Conservation (phyloP, 2,113 vertebrate species). For the Phyllopteryx taeniolatus region DNA sequence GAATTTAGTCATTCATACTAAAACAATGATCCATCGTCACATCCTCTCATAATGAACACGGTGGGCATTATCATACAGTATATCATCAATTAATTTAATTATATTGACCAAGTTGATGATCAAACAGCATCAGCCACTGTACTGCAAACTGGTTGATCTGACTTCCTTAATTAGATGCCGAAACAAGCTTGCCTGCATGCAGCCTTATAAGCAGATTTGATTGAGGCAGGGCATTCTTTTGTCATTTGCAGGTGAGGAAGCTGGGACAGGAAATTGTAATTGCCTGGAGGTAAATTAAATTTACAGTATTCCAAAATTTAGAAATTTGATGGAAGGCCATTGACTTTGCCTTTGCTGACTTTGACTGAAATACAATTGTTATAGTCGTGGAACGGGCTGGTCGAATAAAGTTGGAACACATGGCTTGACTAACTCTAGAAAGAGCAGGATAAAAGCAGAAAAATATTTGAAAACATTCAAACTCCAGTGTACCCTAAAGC, state of each 20-base stretch:
- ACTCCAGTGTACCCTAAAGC: conserved; percentile 30
- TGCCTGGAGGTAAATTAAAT: conserved; percentile 2
- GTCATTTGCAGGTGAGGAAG: conserved; percentile 31
- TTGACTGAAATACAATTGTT: conserved; percentile 1
- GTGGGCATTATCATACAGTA: background rate
- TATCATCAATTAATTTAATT: background rate
- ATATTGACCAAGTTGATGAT: background rate
- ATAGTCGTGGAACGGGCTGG: background rate
- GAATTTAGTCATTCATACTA: background rate
- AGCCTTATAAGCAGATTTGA: background rate
- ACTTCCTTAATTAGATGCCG: conserved; percentile 11
- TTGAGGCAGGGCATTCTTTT: background rate
- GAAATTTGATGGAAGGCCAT: conserved; percentile 1
- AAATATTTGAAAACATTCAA: conserved; percentile 30
- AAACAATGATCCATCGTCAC: background rate
- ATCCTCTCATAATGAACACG: background rate
- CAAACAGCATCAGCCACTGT: background rate
- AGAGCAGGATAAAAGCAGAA: background rate
- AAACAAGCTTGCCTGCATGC: background rate
- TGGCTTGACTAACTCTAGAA: background rate
- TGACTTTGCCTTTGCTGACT: background rate
- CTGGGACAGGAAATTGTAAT: conserved; percentile 24
- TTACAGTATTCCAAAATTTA: conserved; percentile 9
- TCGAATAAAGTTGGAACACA: conserved; percentile 1
- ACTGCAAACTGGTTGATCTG: background rate